These are phyloP conservation scores for Calliphora vomitoria DNA, from an alignment of 2,888 invertebrate species.

Conservation along the genomic window DNA sequence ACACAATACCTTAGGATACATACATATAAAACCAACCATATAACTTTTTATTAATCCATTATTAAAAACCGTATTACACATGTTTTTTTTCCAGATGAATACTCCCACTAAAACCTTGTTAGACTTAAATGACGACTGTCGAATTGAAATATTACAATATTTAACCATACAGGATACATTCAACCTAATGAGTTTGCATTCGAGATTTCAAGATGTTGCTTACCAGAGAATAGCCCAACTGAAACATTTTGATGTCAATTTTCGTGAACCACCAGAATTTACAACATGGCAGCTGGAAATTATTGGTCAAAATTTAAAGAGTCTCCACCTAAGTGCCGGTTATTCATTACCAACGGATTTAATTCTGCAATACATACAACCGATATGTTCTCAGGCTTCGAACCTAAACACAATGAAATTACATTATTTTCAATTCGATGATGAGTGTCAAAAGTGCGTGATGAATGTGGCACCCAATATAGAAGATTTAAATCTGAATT, in stretches of 20 bases:
- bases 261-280: conserved; percentile 61
- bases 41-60: not conserved
- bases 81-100: conserved; percentile 25
- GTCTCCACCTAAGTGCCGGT: conserved; percentile 52
- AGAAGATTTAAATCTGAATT: conserved; percentile 54
- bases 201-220: conserved; percentile 59
- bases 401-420: conserved; percentile 43
- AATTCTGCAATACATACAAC: conserved; percentile 50
- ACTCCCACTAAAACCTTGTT: conserved; percentile 9
- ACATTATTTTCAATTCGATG: conserved; percentile 63
- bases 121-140: conserved; percentile 71
- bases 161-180: conserved; percentile 66
- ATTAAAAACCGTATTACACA: not conserved
- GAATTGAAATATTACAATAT: conserved; percentile 64
- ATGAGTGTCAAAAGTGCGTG: conserved; percentile 38
- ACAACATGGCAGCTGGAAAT: conserved; percentile 54
- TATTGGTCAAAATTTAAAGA: conserved; percentile 65
- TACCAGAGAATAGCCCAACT: conserved; percentile 54
- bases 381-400: conserved; percentile 48
- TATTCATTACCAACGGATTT: conserved; percentile 56
- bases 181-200: conserved; percentile 36
- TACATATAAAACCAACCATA: too few relatives aligned
- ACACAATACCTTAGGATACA: too few relatives aligned
- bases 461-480: conserved; percentile 35
- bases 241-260: conserved; percentile 48